These are phyloP conservation scores for Crepidodera aurea DNA, from an alignment of 2,888 invertebrate species.

Conservation along the genomic window DNA sequence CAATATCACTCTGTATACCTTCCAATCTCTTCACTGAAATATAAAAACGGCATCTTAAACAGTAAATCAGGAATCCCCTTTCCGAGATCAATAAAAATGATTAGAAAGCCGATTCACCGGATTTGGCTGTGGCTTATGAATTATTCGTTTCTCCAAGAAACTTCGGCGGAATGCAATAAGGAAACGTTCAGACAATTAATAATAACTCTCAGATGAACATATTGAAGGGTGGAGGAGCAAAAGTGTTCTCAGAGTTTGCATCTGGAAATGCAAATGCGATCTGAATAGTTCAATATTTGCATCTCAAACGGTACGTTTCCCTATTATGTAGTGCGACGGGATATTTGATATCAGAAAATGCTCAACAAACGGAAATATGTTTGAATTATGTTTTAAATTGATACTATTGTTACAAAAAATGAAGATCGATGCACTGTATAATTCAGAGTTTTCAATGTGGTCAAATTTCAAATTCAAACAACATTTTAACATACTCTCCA, in stretches of 20 bases:
- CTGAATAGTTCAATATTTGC: conserved; percentile 44
- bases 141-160: not conserved
- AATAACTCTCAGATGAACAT: not conserved
- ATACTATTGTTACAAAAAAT: not conserved
- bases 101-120: too few relatives aligned
- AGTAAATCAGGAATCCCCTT: too few relatives aligned
- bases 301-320: conserved; percentile 48
- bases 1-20: too few relatives aligned
- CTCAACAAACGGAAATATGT: not conserved
- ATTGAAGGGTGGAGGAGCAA: not conserved
- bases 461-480: too few relatives aligned
- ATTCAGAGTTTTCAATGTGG: too few relatives aligned
- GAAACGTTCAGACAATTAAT: conserved; percentile 2
- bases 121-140: not conserved
- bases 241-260: conserved; percentile 34
- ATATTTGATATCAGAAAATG: not conserved
- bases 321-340: conserved; percentile 26
- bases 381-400: not conserved
- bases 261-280: conserved; percentile 39
- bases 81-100: too few relatives aligned
- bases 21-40: too few relatives aligned
- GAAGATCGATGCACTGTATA: too few relatives aligned
- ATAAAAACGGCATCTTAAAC: too few relatives aligned
- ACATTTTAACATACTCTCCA: too few relatives aligned
- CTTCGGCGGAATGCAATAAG: not conserved